phyloP scores from a whole-genome alignment of 2,888 invertebrate species.

The Plemyria rubiginata region DNA sequence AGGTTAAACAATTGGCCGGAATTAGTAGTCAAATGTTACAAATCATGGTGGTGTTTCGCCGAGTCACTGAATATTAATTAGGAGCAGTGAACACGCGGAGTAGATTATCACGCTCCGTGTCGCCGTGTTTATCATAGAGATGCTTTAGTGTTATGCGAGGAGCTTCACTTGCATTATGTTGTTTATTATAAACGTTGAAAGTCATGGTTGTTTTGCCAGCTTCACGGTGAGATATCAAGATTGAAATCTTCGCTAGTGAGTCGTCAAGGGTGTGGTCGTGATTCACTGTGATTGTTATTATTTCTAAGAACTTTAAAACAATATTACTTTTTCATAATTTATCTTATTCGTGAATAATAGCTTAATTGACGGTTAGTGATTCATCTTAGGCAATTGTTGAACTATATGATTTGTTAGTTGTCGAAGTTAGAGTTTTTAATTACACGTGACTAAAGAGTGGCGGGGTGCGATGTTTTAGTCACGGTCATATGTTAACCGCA shows the following conservation, averaged over 20 bases:
- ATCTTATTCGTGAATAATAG: constrained; percentile 66
- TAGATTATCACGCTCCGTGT: constrained; percentile 52
- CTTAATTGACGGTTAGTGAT: constrained; percentile 76
- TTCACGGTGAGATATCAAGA: constrained; percentile 70
- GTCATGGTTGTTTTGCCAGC: constrained; percentile 70
- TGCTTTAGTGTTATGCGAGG: constrained; percentile 64
- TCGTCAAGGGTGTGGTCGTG: constrained; percentile 74
- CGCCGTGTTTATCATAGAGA: constrained; percentile 67
- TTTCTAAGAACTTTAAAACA: constrained; percentile 72
- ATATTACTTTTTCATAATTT: constrained; percentile 67
- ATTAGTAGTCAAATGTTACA: constrained; percentile 60
- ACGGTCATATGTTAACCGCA: constrained; percentile 62
- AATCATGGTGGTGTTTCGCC: constrained; percentile 56
- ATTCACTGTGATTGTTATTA: constrained; percentile 68
- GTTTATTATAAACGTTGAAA: constrained; percentile 61
- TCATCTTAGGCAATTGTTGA: constrained; percentile 59
- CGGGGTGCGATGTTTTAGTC: constrained; percentile 71
- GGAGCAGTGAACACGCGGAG: constrained; percentile 55
- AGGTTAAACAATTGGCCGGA: constrained; percentile 57
- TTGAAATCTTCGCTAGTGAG: constrained; percentile 70
- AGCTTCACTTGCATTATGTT: constrained; percentile 58
- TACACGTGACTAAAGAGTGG: constrained; percentile 78
- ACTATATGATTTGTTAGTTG: constrained; percentile 74
- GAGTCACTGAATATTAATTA: constrained; percentile 81
- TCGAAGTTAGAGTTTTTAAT: constrained; percentile 83